phyloP scores from a whole-genome alignment of 1,140 invertebrate species.

The Aphidius ervi region DNA sequence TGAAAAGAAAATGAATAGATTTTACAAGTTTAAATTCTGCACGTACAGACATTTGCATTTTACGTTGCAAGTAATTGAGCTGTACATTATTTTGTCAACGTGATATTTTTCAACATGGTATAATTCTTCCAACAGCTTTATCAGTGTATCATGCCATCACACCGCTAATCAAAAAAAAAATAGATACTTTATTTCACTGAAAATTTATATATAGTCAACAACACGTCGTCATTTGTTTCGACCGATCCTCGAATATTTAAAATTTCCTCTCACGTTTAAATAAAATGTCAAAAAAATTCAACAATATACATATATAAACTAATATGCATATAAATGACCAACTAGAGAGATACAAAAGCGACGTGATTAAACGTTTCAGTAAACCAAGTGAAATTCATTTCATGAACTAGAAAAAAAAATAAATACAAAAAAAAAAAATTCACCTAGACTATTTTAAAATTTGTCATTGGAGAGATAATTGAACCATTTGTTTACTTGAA shows the following conservation, averaged over 20 bases:
- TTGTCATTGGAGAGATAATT: not conserved
- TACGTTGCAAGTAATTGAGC: conserved; percentile 37
- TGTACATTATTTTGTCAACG: conserved; percentile 35
- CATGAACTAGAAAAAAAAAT: not conserved
- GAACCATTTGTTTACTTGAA: conserved; percentile 1
- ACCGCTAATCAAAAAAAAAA: too few species aligned
- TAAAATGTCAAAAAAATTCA: too few species aligned
- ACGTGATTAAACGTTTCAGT: not conserved
- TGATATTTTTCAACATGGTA: not conserved
- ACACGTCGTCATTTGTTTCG: too few species aligned
- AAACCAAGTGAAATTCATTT: not conserved
- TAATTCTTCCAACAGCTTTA: not conserved
- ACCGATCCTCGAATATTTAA: too few species aligned
- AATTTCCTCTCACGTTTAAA: too few species aligned
- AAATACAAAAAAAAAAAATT: not conserved
- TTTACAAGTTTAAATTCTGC: not conserved
- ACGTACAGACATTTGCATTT: conserved; percentile 34
- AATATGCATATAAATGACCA: too few species aligned
- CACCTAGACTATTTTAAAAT: too few species aligned
- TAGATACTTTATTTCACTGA: too few species aligned
- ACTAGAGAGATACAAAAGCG: too few species aligned
- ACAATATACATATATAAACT: conserved; percentile 16
- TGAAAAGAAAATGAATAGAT: too few species aligned
- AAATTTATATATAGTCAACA: too few species aligned
- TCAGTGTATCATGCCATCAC: too few species aligned